Evolutionary conservation across 2,113 vertebrate species (phyloP).

Genomic region (Taurulus bubalis): DNA sequence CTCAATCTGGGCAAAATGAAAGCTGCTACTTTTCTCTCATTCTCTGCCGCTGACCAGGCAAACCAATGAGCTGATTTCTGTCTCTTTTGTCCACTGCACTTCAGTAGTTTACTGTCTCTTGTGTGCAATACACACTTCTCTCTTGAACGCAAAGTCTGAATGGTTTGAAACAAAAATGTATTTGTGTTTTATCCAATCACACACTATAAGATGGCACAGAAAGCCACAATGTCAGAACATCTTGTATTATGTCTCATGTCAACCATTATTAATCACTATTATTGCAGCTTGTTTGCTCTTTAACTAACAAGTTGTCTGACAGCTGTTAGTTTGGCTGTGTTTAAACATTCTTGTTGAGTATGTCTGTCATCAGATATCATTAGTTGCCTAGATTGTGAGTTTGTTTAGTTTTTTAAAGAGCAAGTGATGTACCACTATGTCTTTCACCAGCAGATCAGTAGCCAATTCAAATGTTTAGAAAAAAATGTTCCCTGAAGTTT

Average conservation of each 20-base stretch:
- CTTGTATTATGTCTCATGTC: not conserved
- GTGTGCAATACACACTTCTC: not conserved
- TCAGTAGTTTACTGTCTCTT: not conserved
- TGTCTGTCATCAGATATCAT: slow-evolving; percentile 7
- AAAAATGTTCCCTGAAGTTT: too few relatives aligned
- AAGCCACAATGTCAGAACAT: not conserved
- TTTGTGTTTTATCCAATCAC: too few relatives aligned
- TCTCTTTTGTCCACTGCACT: not conserved
- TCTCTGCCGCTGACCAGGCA: not conserved
- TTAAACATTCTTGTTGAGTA: not conserved
- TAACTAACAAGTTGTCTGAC: not conserved
- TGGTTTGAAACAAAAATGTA: too few relatives aligned
- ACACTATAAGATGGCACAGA: not conserved
- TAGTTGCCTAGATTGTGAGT: not conserved
- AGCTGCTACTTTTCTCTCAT: not conserved
- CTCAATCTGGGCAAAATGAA: not conserved
- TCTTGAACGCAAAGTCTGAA: too few relatives aligned
- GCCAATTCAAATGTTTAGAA: not conserved
- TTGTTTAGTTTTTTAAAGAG: slow-evolving; percentile 1
- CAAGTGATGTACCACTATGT: not conserved
- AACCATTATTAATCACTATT: not conserved
- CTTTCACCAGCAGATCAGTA: not conserved
- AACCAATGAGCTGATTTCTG: not conserved
- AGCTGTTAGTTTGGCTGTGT: not conserved
- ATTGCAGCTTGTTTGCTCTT: not conserved